Percentiles rank a stretch among this genome's conserved stretches.
Evolutionary conservation across 2,888 invertebrate species (phyloP).

Genomic region (Agrotis puta): DNA sequence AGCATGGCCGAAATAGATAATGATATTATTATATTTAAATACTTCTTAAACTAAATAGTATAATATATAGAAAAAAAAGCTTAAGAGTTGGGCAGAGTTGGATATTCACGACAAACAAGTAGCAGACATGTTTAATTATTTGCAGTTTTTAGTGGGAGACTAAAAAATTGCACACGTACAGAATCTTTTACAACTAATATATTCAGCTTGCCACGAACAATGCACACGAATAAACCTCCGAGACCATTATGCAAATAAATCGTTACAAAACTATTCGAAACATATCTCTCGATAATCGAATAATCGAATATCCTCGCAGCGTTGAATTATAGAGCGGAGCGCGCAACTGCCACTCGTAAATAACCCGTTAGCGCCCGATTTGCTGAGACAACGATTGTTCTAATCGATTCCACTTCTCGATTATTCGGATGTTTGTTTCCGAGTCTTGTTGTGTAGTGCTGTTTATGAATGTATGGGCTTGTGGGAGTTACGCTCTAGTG

Average conservation of each 20-base stretch:
- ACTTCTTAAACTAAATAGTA: too few relatives aligned
- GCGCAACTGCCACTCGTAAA: constrained; percentile 71
- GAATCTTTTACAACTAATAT: neutral
- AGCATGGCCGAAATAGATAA: too few relatives aligned
- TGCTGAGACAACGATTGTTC: constrained; percentile 68
- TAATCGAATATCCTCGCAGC: constrained; percentile 61
- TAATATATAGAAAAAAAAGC: too few relatives aligned
- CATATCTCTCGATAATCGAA: constrained; percentile 63
- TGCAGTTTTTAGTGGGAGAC: neutral
- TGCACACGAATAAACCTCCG: constrained; percentile 41
- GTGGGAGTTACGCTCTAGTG: constrained; percentile 14
- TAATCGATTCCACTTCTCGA: constrained; percentile 67
- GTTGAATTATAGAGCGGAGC: constrained; percentile 75
- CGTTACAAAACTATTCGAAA: constrained; percentile 58
- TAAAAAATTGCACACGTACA: neutral
- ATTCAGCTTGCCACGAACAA: constrained; percentile 15
- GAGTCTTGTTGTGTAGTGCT: constrained; percentile 35
- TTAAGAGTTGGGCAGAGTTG: too few relatives aligned
- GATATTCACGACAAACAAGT: too few relatives aligned
- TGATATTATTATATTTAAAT: too few relatives aligned
- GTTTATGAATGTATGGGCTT: constrained; percentile 49
- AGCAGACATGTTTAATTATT: neutral
- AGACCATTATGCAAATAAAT: constrained; percentile 57
- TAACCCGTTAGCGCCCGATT: constrained; percentile 67
- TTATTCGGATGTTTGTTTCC: constrained; percentile 62